Percentiles rank a stretch among this genome's conserved stretches.
Evolutionary conservation across 2,888 invertebrate genomes (phyloP).

Genomic region (Altica lythri): DNA sequence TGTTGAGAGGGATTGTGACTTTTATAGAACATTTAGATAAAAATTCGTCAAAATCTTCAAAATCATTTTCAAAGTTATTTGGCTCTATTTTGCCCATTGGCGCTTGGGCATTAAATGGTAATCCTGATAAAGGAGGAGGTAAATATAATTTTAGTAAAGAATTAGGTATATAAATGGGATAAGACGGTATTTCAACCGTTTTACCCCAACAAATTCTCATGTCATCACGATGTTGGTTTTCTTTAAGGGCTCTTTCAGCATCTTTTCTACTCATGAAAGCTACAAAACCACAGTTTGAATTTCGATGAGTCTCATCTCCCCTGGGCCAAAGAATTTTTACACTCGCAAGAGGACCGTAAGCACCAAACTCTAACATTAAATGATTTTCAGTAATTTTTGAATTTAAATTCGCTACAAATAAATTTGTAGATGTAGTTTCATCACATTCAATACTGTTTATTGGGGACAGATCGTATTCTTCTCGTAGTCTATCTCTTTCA

Average conservation of each 20-base stretch:
- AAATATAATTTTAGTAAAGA: conserved; percentile 75
- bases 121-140: conserved; percentile 87
- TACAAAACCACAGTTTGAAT: conserved; percentile 96
- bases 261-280: conserved; percentile 98
- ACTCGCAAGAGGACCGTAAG: conserved; percentile 95
- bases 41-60: conserved; percentile 39
- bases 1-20: conserved; percentile 66
- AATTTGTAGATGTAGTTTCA: conserved; percentile 94
- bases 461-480: conserved; percentile 24
- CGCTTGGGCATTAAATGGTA: conserved; percentile 98
- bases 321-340: conserved; percentile 99
- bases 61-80: conserved; percentile 36
- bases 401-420: conserved; percentile 95
- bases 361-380: conserved; percentile 95
- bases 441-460: conserved; percentile 76
- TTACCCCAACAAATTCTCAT: conserved; percentile 98
- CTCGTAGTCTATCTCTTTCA: conserved; percentile 60
- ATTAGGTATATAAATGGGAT: conserved; percentile 96
- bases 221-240: conserved; percentile 85
- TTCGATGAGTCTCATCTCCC: conserved; percentile 69
- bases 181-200: conserved; percentile 91
- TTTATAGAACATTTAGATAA: conserved; percentile 57
- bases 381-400: conserved; percentile 94
- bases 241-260: conserved; percentile 86
- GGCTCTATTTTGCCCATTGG: neutral